Evolutionary conservation across 2,113 vertebrate genomes (phyloP).

Genomic region (Tachysurus vachellii): DNA sequence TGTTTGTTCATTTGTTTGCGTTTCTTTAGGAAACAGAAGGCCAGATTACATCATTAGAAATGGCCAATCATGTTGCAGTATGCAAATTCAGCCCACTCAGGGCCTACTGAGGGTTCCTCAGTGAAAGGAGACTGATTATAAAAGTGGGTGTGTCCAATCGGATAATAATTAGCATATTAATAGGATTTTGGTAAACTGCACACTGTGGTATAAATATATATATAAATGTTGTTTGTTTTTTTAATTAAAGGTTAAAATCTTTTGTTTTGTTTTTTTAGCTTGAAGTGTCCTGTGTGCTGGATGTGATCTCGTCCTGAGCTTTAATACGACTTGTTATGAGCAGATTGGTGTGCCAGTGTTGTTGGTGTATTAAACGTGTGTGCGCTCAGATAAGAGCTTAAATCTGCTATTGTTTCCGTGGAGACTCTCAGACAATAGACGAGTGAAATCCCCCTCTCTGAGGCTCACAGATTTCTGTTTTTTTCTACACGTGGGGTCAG

Average conservation of each 20-base stretch:
- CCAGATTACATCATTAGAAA: background rate
- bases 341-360: background rate
- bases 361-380: background rate
- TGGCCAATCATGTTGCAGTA: background rate
- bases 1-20: background rate
- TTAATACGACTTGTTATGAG: background rate
- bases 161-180: background rate
- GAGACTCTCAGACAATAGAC: conserved; percentile 68
- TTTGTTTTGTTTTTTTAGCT: background rate
- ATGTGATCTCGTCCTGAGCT: background rate
- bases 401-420: conserved; percentile 63
- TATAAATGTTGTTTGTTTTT: background rate
- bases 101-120: background rate
- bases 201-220: background rate
- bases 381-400: conserved; percentile 33
- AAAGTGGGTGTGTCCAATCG: background rate
- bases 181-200: background rate
- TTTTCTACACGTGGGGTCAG: conserved; percentile 62
- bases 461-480: conserved; percentile 61
- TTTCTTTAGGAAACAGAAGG: background rate
- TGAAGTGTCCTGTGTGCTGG: background rate
- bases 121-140: background rate
- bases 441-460: conserved; percentile 53
- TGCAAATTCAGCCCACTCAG: background rate
- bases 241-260: background rate